phyloP scores from a whole-genome alignment of 2,113 vertebrate genomes.

The Marmota monax region DNA sequence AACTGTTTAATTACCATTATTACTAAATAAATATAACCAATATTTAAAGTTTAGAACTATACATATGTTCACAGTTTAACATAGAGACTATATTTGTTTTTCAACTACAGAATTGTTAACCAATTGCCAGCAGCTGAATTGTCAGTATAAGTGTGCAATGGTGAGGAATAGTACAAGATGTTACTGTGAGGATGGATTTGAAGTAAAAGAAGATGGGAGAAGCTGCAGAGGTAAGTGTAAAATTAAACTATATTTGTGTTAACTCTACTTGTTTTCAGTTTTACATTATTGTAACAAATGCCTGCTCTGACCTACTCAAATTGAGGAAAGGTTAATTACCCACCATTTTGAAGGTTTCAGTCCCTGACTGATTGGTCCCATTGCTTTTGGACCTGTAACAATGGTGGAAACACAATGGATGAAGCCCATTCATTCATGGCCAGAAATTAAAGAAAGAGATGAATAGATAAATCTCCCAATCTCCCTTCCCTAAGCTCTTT shows the following conservation, averaged over 20 bases:
- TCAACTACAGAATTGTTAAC: conserved; percentile 92
- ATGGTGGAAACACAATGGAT: neutral
- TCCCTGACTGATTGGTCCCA: neutral
- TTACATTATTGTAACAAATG: neutral
- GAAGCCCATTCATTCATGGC: accelerated
- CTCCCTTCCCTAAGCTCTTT: neutral
- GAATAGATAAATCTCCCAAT: neutral
- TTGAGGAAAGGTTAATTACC: neutral
- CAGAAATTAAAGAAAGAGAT: neutral
- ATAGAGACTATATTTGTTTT: conserved; percentile 40
- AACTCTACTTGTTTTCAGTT: no score
- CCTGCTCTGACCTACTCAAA: neutral
- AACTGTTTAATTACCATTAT: neutral
- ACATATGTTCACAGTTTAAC: neutral
- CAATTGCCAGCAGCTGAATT: conserved; percentile 94
- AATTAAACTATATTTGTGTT: neutral
- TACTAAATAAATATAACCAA: neutral
- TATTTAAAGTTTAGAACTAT: neutral
- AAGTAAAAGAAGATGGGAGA: conserved; percentile 91
- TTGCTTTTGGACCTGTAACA: no score
- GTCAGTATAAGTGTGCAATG: conserved; percentile 95
- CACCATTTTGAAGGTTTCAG: neutral
- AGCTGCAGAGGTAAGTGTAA: conserved; percentile 93
- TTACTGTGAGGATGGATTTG: conserved; percentile 95
- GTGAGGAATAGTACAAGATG: conserved; percentile 94